Base-by-base conservation (phyloP, 2,888 invertebrate species). In the Agrochola lychnidis region DNA sequence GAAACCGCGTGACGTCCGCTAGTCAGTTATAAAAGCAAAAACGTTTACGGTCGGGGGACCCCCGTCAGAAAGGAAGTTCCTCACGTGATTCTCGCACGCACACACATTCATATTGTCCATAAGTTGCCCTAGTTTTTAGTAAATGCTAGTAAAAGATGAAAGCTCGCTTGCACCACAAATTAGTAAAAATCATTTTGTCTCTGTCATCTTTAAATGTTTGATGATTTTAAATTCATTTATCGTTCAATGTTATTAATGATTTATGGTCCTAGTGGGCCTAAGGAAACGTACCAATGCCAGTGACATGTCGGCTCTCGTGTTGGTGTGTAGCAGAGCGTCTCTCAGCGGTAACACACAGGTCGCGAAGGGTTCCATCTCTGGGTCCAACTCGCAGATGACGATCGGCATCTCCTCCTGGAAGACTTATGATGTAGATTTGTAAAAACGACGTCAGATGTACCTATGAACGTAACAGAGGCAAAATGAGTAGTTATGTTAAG, bases 291-390 rank as follows among this genome's bases (percentile, higher is more conserved):
- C 94, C 91, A 95, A 74, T 5, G 92, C 92, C 1, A 94, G 84
- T 0, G 94, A 95, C 91, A 94, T 91, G 73, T 94, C 93, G 0
- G 89, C 92, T 4, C 94, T 88, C 36, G 89, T 83, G 74, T 95
- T 95, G 4, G 90, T 87, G 76, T 94, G 91, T 2, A 92, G 75
- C 62, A 94, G 64, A 0, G 92, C 92, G 22, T 93, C 93, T 0
- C 93, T 88, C 4, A 95, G 90, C 6, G 94, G 94, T 78, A 95
- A 76, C 1, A 82, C 59, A 71, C 93, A 92, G 12, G 71, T 89
- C 4, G 94, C 95, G 57, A 93, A 90, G 4, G 92, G 89, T 51
- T 87, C 81, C 4, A 90, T 80, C 6, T 87, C 89, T 12, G 87
- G 87, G 72, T 89, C 89, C 59, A 90, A 3, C 78, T 93, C 93